Percentiles rank a stretch among this genome's conserved stretches.
phyloP scores from a whole-genome alignment of 1,140 invertebrate species.

The Drosophila ambigua region DNA sequence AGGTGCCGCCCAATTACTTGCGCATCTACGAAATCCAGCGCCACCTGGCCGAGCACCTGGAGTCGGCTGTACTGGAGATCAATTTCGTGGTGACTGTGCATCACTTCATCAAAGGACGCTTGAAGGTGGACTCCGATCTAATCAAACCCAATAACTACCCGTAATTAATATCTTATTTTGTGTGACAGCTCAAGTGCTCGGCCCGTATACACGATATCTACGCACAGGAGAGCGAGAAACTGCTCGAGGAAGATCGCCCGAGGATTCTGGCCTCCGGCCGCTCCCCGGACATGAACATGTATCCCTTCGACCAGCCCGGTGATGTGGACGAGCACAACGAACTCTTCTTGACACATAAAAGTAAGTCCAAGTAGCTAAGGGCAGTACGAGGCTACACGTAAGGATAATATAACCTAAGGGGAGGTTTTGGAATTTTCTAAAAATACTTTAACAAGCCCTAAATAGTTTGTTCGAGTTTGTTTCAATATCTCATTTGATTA shows the following conservation, averaged over 20 bases:
- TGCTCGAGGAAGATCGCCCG: slow-evolving; percentile 81
- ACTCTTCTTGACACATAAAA: slow-evolving; percentile 68
- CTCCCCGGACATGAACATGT: slow-evolving; percentile 81
- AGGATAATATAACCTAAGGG: too few species aligned
- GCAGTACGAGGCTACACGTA: too few species aligned
- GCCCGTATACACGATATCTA: slow-evolving; percentile 81
- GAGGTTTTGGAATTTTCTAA: not conserved
- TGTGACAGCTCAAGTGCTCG: slow-evolving; percentile 72
- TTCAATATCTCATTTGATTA: slow-evolving; percentile 75
- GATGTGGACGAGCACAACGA: slow-evolving; percentile 74
- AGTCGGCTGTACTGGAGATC: slow-evolving; percentile 80
- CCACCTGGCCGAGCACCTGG: slow-evolving; percentile 70
- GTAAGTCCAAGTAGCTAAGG: slow-evolving; percentile 51
- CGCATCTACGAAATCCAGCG: slow-evolving; percentile 71
- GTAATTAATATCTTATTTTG: not conserved
- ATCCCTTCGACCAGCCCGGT: slow-evolving; percentile 72
- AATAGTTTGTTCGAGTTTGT: not conserved
- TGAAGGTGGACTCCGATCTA: slow-evolving; percentile 79
- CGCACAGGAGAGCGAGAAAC: slow-evolving; percentile 75
- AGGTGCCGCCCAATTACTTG: slow-evolving; percentile 78
- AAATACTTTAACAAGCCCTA: not conserved
- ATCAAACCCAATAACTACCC: not conserved
- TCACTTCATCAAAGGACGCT: slow-evolving; percentile 84
- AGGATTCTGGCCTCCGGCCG: slow-evolving; percentile 79
- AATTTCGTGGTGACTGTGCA: slow-evolving; percentile 85